Evolutionary conservation across 2,888 invertebrate species (phyloP).

Genomic region (Palloptera scutellata): DNA sequence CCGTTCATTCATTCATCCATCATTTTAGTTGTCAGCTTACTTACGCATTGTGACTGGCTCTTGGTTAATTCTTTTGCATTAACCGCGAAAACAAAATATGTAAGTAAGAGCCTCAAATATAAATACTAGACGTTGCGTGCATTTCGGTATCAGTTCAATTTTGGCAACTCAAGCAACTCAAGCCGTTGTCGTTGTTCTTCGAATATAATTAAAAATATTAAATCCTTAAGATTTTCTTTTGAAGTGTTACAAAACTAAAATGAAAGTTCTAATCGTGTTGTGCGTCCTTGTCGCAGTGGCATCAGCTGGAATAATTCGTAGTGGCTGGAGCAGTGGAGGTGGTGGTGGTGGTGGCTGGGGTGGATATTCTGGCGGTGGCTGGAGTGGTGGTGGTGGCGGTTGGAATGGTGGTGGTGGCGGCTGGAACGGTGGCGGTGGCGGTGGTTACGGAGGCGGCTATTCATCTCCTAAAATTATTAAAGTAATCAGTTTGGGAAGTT

Average conservation of each 20-base stretch:
- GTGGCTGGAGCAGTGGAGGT: slow-evolving; percentile 20
- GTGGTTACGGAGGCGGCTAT: slow-evolving; percentile 38
- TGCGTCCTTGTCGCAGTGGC: slow-evolving; percentile 22
- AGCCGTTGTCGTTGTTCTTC: not conserved
- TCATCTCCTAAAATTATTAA: slow-evolving; percentile 40
- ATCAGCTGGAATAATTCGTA: slow-evolving; percentile 21
- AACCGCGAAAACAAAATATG: slow-evolving; percentile 1
- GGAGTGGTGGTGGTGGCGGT: slow-evolving; percentile 20
- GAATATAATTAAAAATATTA: not conserved
- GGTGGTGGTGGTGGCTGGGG: slow-evolving; percentile 18
- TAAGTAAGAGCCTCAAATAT: slow-evolving; percentile 19
- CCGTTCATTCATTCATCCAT: not conserved
- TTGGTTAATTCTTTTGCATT: not conserved
- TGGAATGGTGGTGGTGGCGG: slow-evolving; percentile 18
- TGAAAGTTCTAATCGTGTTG: slow-evolving; percentile 27
- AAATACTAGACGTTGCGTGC: slow-evolving; percentile 20
- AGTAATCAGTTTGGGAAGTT: slow-evolving; percentile 45
- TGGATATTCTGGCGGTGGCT: slow-evolving; percentile 35
- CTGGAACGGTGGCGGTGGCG: slow-evolving; percentile 25
- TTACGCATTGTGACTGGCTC: too few species aligned
- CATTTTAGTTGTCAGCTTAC: not conserved
- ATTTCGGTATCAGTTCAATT: slow-evolving; percentile 29
- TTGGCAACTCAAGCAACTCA: slow-evolving; percentile 15
- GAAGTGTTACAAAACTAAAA: not conserved
- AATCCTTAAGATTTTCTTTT: not conserved